Conservation (phyloP, 2,113 vertebrate genomes). For the Pluvianellus socialis region DNA sequence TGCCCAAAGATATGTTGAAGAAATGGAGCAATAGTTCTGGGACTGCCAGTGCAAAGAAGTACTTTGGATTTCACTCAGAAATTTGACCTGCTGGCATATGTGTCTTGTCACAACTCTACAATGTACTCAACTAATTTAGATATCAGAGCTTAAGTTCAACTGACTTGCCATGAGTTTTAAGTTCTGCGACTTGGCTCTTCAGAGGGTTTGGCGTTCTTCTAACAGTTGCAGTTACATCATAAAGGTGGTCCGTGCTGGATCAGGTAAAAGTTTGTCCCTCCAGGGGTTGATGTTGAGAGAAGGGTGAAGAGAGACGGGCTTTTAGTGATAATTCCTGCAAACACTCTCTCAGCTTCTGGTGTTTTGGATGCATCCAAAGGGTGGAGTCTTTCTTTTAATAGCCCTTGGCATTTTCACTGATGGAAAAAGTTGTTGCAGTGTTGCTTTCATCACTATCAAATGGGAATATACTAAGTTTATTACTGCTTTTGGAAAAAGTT, state of each 20-base stretch:
- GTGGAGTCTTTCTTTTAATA: neutral
- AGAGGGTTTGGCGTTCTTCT: neutral
- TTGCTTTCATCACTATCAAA: neutral
- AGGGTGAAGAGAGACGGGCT: neutral
- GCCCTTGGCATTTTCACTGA: neutral
- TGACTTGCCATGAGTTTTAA: neutral
- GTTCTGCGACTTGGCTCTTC: neutral
- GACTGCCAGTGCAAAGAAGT: neutral
- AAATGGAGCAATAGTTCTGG: neutral
- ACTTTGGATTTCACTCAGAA: neutral
- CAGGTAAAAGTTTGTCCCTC: neutral
- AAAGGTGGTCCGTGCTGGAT: neutral
- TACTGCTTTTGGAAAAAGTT: neutral
- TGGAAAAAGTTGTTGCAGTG: neutral
- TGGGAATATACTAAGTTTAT: neutral
- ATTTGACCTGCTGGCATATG: neutral
- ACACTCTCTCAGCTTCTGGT: neutral
- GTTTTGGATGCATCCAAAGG: neutral
- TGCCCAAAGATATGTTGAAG: slow-evolving; percentile 77
- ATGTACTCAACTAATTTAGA: neutral
- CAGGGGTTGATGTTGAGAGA: neutral
- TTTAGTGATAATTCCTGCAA: neutral
- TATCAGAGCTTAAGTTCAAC: neutral
- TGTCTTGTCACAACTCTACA: neutral
- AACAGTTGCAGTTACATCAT: neutral